Base-by-base conservation (phyloP, 2,888 invertebrate genomes). In the Acrobasis consociella region DNA sequence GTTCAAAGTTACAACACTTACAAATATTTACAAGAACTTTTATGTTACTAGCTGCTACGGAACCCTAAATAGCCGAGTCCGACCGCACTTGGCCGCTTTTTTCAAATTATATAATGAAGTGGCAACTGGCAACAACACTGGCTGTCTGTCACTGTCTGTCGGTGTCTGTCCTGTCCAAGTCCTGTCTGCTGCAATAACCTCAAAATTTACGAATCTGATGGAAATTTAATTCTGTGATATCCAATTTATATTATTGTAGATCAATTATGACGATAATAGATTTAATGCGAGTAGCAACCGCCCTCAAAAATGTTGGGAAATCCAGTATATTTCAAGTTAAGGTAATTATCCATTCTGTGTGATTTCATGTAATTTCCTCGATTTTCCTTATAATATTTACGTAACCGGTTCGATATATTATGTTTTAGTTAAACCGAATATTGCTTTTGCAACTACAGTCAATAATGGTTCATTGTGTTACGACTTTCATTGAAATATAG, bases 221-320 rank as follows among this genome's bases (percentile, higher is more conserved):
- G n/a, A 52, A 51, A 60, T 69, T 71, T 68, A 58, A 53, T 75
- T 74, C 76, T 80, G 80, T 80, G 75, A 81, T 80, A 79, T 69
- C 65, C 62, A 69, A 68, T 72, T 68, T 73, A 67, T 68, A 66
- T 65, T 60, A 68, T 65, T 60, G 68, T 46, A 46, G 11, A 66
- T 65, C 62, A 66, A 59, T 58, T 74, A 91, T 91, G 91, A 89
- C 91, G 42, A 77, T 90, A 70, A 72, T 80, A 62, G 89, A 84
- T 70, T 69, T 88, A 63, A 72, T 85, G 67, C 83, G 88, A 58
- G 67, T 83, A 66, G 65, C 77, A 56, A 84, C 81, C 67, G 62
- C 81, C 62, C 66, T 86, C 11, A 84, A 73, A 67, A 70, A 77
- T 71, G 66, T 77, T 11, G 83, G 78, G 46, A 88, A 84, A 72